These are phyloP conservation scores for Capreolus pygargus DNA, from an alignment of 2,113 vertebrate species.

Conservation along the genomic window DNA sequence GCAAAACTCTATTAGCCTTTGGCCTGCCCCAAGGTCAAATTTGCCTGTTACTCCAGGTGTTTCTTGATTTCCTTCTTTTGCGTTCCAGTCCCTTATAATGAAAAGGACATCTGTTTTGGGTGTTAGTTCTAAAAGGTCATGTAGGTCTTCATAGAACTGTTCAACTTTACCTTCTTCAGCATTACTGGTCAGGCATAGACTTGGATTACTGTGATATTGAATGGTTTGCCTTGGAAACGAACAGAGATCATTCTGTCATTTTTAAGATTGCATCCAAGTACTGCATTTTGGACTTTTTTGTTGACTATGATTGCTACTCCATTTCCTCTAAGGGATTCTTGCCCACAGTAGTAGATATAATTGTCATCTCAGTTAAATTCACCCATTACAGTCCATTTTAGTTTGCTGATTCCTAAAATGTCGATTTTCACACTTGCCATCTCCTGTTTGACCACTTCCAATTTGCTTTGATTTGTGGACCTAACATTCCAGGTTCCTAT, in stretches of 20 bases:
- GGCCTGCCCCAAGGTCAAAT: not conserved
- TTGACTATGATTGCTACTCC: not conserved
- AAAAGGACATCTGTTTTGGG: not conserved
- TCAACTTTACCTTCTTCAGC: not conserved
- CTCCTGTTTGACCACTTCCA: not conserved
- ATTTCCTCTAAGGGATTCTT: not conserved
- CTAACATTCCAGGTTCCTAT: not conserved
- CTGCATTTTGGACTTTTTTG: not conserved
- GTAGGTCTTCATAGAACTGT: not conserved
- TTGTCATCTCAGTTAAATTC: not conserved
- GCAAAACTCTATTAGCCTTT: not conserved
- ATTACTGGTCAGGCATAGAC: not conserved
- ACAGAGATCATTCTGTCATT: not conserved
- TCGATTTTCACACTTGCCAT: not conserved
- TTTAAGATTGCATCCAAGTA: not conserved
- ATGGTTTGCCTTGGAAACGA: not conserved
- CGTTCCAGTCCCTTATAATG: not conserved
- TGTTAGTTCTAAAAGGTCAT: not conserved
- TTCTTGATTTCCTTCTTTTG: not conserved
- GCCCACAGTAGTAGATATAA: not conserved
- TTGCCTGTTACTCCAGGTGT: not conserved
- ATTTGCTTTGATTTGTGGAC: not conserved
- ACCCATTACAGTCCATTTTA: not conserved
- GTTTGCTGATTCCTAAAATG: not conserved
- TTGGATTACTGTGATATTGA: not conserved